Base-by-base conservation (phyloP, 2,888 invertebrate species). In the Netelia fuscicornis region DNA sequence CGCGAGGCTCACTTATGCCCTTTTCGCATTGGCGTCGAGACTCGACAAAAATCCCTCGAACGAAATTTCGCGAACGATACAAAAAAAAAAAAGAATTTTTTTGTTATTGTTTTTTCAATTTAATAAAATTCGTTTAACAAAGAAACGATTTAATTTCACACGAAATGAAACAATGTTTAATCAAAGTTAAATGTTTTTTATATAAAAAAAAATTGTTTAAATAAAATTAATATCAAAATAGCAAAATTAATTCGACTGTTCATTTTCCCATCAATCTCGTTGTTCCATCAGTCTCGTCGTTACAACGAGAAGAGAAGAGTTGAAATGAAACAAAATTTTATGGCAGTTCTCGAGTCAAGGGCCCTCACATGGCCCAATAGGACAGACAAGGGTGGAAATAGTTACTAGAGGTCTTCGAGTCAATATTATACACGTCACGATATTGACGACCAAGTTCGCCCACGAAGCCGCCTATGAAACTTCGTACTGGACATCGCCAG, bases 1-100 rank as follows among this genome's bases (percentile, higher is more conserved):
- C 75, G 82, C 30, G 30, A 30, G 75, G 71, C 82, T 85, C 81
- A 76, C 83, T 86, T 84, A 80, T 81, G 58, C 67, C 79, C 70
- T 78, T 67, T 72, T 76, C 30, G 52, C 87, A 84, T 44, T 86
- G 81, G 77, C 75, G 84, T 25, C 52, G 80, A 78, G 72, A 65
- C 25, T 65, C 2, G 42, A 25, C 17, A 23, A 62, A 68, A 58
- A n/a, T 37, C 17, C n/a, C 37, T 58, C 17, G 17, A 10, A 23
- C 30, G 13, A 20, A 56, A 37, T 37, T 37, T 23, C 2, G n/a
- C 8, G 30, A 25, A 23, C 13, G 17, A 17, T 17, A 17, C 17
- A 17, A 17, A 20, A 44, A 52, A 44, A 52, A 25, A 13, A 48
- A 11, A 48, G 52, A 52, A 52, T 52, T 52, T 11, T 52, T 13